phyloP scores from a whole-genome alignment of 2,797 vertebrate species.

The Zenarchopterus dispar region DNA sequence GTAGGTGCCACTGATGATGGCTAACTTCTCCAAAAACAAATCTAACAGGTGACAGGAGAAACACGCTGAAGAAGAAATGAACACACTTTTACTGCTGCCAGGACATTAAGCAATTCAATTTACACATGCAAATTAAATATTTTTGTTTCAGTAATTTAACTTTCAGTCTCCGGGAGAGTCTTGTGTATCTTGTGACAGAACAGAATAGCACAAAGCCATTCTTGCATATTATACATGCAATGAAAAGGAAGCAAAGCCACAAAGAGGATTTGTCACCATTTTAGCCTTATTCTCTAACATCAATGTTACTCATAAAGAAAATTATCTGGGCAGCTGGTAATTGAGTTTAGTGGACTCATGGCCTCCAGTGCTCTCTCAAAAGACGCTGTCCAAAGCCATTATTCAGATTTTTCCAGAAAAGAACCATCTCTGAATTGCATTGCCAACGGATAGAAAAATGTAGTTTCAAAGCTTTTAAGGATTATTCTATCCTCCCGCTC shows the following conservation, averaged over 20 bases:
- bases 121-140: slow-evolving; percentile 22
- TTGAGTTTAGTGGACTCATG: slow-evolving; percentile 57
- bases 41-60: slow-evolving; percentile 32
- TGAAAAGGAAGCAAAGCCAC: slow-evolving; percentile 10
- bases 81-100: slow-evolving; percentile 2
- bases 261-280: slow-evolving; percentile 37
- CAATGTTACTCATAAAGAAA: slow-evolving; percentile 38
- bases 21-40: slow-evolving; percentile 24
- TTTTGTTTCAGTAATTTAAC: slow-evolving; percentile 22
- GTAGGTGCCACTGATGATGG: slow-evolving; percentile 9
- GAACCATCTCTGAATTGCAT: slow-evolving; percentile 51
- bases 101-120: slow-evolving; percentile 7
- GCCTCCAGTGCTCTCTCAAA: slow-evolving; percentile 52
- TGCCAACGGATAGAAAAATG: slow-evolving; percentile 24
- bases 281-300: slow-evolving; percentile 5
- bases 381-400: slow-evolving; percentile 62
- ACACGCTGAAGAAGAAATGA: slow-evolving; percentile 8
- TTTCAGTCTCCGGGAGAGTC: slow-evolving; percentile 9
- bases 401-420: slow-evolving; percentile 63
- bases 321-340: slow-evolving; percentile 59
- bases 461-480: slow-evolving; percentile 44
- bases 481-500: slow-evolving; percentile 14
- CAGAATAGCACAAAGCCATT: slow-evolving; percentile 11
- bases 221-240: slow-evolving; percentile 14
- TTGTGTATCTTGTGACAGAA: slow-evolving; percentile 4